Conservation (phyloP, 2,888 invertebrate species). For the Scaptomyza tumidula region DNA sequence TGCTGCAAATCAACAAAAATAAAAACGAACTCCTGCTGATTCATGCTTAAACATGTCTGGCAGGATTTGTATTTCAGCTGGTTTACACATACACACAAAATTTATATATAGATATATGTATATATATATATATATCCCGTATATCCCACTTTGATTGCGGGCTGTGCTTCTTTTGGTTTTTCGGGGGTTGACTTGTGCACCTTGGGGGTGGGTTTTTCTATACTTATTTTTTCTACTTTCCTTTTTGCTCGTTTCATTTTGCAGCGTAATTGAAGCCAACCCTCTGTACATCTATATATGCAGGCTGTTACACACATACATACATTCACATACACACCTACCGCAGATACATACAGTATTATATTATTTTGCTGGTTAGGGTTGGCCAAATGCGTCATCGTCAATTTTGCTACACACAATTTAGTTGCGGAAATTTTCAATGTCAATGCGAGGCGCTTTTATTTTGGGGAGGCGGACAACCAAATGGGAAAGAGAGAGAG, state of each 20-base stretch:
- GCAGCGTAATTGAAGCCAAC: constrained; percentile 69
- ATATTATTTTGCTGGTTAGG: not conserved
- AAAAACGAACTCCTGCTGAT: constrained; percentile 43
- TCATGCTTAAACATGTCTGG: constrained; percentile 43
- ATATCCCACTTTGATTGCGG: constrained; percentile 67
- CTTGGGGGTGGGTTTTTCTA: constrained; percentile 66
- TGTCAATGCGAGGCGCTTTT: constrained; percentile 60
- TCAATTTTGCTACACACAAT: constrained; percentile 72
- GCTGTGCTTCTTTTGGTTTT: constrained; percentile 47
- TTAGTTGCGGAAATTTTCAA: constrained; percentile 76
- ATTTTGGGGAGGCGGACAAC: constrained; percentile 18
- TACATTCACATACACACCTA: constrained; percentile 6
- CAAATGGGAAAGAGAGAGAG: not conserved
- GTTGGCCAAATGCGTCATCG: constrained; percentile 70
- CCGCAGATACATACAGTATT: constrained; percentile 20
- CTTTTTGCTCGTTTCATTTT: constrained; percentile 23
- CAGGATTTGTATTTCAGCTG: constrained; percentile 52
- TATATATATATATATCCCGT: constrained; percentile 8
- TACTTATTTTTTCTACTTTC: not conserved
- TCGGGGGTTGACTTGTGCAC: constrained; percentile 69
- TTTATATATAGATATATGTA: constrained; percentile 2
- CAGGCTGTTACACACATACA: constrained; percentile 1
- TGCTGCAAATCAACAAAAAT: constrained; percentile 4
- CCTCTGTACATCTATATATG: constrained; percentile 38
- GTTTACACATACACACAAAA: not conserved